Evolutionary conservation across 2,113 vertebrate species (phyloP).

Genomic region (Alosa alosa): DNA sequence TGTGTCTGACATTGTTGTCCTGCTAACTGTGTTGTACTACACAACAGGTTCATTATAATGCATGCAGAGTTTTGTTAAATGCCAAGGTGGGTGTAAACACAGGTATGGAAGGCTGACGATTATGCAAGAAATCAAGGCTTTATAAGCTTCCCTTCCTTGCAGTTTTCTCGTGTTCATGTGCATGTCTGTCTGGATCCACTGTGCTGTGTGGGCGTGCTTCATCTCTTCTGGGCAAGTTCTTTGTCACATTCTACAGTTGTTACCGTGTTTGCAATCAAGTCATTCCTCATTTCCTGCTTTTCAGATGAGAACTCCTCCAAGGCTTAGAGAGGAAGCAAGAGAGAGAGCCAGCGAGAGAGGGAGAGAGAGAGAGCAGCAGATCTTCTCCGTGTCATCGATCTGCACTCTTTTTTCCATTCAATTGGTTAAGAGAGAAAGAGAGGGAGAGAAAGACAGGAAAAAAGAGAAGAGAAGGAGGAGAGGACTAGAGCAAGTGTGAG

Average conservation of each 20-base stretch:
- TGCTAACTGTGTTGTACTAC: too few species aligned
- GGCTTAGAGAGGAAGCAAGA: not conserved
- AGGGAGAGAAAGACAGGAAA: not conserved
- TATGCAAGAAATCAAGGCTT: not conserved
- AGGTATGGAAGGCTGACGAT: not conserved
- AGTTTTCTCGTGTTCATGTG: not conserved
- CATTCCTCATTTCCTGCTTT: not conserved
- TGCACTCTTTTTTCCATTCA: not conserved
- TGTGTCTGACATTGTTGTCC: not conserved
- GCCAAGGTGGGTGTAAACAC: not conserved
- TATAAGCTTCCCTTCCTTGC: not conserved
- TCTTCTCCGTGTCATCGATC: not conserved
- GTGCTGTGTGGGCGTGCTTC: not conserved
- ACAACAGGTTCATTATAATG: not conserved
- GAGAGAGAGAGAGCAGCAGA: not conserved
- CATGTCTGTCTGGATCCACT: not conserved
- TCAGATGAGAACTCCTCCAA: not conserved
- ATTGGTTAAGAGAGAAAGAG: not conserved
- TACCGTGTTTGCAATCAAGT: not conserved
- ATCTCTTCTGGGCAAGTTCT: not conserved
- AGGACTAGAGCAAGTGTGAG: not conserved
- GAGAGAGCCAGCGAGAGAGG: not conserved
- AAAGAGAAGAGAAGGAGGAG: not conserved
- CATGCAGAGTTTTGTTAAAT: not conserved
- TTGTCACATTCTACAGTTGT: not conserved